Conservation (phyloP, 2,888 invertebrate species). For the Malacosoma neustria region DNA sequence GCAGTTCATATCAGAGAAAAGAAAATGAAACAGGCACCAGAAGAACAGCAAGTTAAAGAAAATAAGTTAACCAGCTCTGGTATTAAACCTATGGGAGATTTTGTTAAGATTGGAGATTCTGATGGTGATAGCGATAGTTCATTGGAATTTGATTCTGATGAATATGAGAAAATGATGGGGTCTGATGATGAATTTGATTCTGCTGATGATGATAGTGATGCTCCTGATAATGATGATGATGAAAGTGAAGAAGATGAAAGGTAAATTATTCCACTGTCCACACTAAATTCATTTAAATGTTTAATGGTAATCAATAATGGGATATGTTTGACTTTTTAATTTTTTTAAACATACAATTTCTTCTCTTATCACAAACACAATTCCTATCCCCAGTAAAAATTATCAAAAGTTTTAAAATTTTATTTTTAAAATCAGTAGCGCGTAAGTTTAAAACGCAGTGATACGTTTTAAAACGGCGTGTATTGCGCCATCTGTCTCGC, state of each 20-base stretch:
- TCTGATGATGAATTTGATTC: conserved; percentile 28
- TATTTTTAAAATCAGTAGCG: too few relatives aligned
- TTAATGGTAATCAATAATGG: too few relatives aligned
- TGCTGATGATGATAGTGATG: conserved; percentile 15
- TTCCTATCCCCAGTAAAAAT: too few relatives aligned
- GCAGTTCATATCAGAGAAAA: conserved; percentile 13
- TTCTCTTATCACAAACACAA: too few relatives aligned
- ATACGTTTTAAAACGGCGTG: too few relatives aligned
- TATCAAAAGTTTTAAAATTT: too few relatives aligned
- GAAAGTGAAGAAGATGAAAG: conserved; percentile 16
- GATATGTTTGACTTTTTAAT: too few relatives aligned
- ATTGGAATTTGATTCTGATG: conserved; percentile 53
- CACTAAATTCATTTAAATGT: too few relatives aligned
- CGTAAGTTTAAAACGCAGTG: too few relatives aligned
- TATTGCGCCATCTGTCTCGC: too few relatives aligned
- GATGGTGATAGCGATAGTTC: conserved; percentile 41
- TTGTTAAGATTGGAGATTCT: conserved; percentile 33
- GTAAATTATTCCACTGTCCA: too few relatives aligned
- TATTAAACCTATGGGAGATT: conserved; percentile 36
- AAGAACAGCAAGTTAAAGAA: conserved; percentile 29
- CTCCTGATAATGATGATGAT: conserved; percentile 16
- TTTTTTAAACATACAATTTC: too few relatives aligned
- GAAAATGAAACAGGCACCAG: conserved; percentile 6
- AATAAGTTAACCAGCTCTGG: conserved; percentile 34
- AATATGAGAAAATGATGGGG: conserved; percentile 43